These are phyloP conservation scores for Struthidea cinerea DNA, from an alignment of 2,113 vertebrate genomes.

Conservation along the genomic window DNA sequence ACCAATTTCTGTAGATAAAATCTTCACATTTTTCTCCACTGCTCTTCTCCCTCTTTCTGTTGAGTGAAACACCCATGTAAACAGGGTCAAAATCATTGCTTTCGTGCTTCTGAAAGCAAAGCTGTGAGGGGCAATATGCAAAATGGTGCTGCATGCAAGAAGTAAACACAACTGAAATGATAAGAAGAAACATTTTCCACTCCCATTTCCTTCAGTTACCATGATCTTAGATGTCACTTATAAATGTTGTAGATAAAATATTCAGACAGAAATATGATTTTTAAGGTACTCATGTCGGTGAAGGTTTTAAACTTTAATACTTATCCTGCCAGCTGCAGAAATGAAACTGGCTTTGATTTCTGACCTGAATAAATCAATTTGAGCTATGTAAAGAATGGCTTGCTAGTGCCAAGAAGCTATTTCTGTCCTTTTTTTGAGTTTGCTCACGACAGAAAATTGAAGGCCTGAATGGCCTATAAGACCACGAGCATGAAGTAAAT, in stretches of 20 bases:
- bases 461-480: background rate
- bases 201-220: background rate
- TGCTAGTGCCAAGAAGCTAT: background rate
- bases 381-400: background rate
- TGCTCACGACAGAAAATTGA: background rate
- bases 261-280: conserved; percentile 6
- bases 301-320: conserved; percentile 33
- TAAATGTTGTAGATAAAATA: background rate
- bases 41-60: background rate
- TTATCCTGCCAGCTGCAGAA: conserved; percentile 12
- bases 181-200: background rate
- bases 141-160: background rate
- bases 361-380: conserved; percentile 36
- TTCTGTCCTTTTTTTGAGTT: background rate
- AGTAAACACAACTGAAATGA: background rate
- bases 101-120: background rate
- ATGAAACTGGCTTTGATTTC: conserved; percentile 33
- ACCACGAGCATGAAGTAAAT: background rate
- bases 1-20: background rate
- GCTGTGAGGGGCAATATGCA: background rate
- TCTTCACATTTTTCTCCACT: background rate
- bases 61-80: background rate
- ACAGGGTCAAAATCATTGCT: background rate
- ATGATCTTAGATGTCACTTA: background rate
- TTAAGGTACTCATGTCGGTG: background rate